A percentile compares a stretch with the other conserved stretches of the same genome.
Evolutionary conservation across 2,888 invertebrate species (phyloP).

Genomic region (Pandemis cinnamomeana): DNA sequence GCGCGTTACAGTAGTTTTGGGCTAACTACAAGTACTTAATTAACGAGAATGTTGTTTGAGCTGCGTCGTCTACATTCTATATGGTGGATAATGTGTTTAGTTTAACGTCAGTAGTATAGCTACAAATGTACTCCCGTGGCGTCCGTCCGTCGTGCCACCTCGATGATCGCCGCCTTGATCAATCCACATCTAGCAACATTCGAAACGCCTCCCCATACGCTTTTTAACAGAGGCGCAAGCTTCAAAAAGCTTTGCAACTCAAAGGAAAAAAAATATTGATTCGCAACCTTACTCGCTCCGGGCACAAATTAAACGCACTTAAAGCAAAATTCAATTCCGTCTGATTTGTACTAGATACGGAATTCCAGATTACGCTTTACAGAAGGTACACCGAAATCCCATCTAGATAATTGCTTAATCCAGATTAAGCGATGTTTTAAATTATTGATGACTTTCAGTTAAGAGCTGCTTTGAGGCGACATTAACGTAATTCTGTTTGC

Average conservation of each 20-base stretch:
- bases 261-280: too few relatives aligned
- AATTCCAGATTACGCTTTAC: slow-evolving; percentile 44
- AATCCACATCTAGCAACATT: slow-evolving; percentile 43
- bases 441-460: slow-evolving; percentile 46
- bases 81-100: neutral
- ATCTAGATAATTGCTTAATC: slow-evolving; percentile 50
- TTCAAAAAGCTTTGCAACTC: slow-evolving; percentile 44
- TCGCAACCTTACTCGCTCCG: slow-evolving; percentile 39
- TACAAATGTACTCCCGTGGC: slow-evolving; percentile 5
- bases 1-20: too few relatives aligned
- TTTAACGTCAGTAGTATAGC: slow-evolving; percentile 2
- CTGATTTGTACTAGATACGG: slow-evolving; percentile 48
- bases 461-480: slow-evolving; percentile 39
- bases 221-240: slow-evolving; percentile 39
- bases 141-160: slow-evolving; percentile 32
- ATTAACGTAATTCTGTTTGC: slow-evolving; percentile 34
- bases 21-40: neutral
- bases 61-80: neutral
- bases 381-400: slow-evolving; percentile 44
- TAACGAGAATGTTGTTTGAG: slow-evolving; percentile 21
- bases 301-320: slow-evolving; percentile 53
- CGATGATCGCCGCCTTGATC: slow-evolving; percentile 43
- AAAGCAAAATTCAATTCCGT: slow-evolving; percentile 53
- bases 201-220: slow-evolving; percentile 43
- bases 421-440: slow-evolving; percentile 50